phyloP scores from a whole-genome alignment of 1,140 invertebrate genomes.

The Drosophila willistoni region DNA sequence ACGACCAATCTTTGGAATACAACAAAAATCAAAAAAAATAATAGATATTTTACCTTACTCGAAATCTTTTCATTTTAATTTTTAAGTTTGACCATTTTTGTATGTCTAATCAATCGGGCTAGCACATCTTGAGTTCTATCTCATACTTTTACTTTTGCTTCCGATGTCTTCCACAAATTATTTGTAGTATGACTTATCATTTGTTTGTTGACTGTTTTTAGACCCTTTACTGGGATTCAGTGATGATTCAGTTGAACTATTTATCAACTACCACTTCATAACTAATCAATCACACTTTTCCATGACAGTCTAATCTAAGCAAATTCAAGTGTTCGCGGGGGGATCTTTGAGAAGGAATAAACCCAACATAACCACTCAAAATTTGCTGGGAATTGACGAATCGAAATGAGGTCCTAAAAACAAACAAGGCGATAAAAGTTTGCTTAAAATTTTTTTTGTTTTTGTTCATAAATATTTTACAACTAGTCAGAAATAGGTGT shows the following conservation, averaged over 20 bases:
- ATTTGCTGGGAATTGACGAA: neutral
- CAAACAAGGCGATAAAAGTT: neutral
- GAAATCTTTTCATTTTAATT: neutral
- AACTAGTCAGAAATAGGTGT: conserved; percentile 30
- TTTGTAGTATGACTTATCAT: neutral
- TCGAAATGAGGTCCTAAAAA: neutral
- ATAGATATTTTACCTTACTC: too few species aligned
- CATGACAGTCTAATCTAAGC: neutral
- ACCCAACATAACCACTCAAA: neutral
- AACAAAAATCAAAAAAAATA: too few species aligned
- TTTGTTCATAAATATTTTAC: conserved; percentile 47
- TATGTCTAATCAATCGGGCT: neutral
- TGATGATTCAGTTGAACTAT: neutral
- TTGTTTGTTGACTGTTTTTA: neutral
- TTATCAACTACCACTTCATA: neutral
- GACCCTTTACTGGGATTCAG: neutral
- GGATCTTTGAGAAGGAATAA: neutral
- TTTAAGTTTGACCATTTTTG: neutral
- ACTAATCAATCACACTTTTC: neutral
- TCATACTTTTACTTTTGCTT: neutral
- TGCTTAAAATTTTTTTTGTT: conserved; percentile 17
- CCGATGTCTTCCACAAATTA: neutral
- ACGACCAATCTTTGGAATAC: too few species aligned
- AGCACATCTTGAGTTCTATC: neutral
- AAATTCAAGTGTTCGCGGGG: neutral